Percentiles rank a stretch among this genome's conserved stretches.
Evolutionary conservation across 2,113 vertebrate species (phyloP).

Genomic region (Hyperopisus bebe): DNA sequence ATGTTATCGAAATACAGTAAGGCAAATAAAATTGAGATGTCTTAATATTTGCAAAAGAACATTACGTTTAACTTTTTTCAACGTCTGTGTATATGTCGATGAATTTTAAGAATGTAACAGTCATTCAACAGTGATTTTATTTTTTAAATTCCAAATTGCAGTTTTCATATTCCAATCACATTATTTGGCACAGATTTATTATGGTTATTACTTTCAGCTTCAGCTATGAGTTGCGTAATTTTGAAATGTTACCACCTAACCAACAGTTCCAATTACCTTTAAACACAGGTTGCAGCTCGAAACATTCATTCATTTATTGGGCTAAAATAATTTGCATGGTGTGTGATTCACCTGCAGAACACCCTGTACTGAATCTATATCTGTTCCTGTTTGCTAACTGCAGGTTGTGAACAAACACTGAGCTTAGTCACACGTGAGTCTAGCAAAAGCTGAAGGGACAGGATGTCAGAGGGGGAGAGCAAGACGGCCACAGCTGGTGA

Average conservation of each 20-base stretch:
- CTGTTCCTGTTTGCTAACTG: neutral
- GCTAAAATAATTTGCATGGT: neutral
- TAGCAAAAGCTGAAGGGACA: neutral
- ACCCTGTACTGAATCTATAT: neutral
- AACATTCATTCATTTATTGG: neutral
- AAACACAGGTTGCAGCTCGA: neutral
- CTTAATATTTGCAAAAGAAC: neutral
- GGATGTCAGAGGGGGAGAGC: constrained; percentile 62
- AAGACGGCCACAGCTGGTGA: constrained; percentile 56
- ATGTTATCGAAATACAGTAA: neutral
- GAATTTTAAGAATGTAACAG: neutral
- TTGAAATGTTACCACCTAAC: neutral
- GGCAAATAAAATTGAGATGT: neutral
- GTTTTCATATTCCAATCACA: neutral
- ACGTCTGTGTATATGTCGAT: neutral
- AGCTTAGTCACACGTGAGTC: neutral
- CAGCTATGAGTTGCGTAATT: neutral
- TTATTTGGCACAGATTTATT: neutral
- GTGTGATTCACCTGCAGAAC: neutral
- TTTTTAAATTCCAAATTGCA: neutral
- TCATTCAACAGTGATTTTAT: neutral
- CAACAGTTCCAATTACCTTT: neutral
- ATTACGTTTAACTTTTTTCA: neutral
- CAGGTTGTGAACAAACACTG: neutral
- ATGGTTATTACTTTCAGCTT: neutral